Evolutionary conservation across 2,888 invertebrate species (phyloP).

Genomic region (Pristionchus entomophagus): DNA sequence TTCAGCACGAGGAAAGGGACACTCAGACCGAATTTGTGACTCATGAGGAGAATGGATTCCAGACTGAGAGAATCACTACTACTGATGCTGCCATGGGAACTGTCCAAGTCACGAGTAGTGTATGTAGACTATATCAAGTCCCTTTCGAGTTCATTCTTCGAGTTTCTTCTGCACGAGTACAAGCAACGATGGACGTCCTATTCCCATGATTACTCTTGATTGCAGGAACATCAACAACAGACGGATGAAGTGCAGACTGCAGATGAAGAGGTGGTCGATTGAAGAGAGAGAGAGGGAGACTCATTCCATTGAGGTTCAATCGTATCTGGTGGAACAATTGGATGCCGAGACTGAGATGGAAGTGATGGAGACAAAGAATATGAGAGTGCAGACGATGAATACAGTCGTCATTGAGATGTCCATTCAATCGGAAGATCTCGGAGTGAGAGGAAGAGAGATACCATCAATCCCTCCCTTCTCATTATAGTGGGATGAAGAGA

Average conservation of each 20-base stretch:
- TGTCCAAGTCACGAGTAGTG: background rate
- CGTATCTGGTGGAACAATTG: constrained; percentile 61
- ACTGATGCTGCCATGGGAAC: background rate
- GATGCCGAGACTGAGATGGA: constrained; percentile 70
- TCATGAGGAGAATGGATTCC: constrained; percentile 44
- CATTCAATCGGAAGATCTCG: constrained; percentile 68
- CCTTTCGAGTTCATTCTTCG: too few relatives aligned
- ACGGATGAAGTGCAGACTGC: constrained; percentile 63
- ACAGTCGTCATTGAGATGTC: constrained; percentile 65
- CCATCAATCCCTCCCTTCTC: background rate
- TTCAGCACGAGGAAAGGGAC: constrained; percentile 26
- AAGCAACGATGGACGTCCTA: background rate
- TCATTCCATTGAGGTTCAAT: constrained; percentile 60
- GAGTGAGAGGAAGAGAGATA: background rate
- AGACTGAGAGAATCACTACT: background rate
- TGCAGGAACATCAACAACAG: constrained; percentile 66
- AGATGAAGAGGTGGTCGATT: constrained; percentile 64
- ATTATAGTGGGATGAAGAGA: constrained; percentile 46
- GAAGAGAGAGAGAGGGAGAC: too few relatives aligned
- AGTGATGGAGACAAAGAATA: constrained; percentile 66
- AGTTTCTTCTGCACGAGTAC: background rate
- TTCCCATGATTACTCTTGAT: background rate
- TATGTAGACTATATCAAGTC: background rate
- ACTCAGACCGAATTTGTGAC: constrained; percentile 43
- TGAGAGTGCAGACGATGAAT: constrained; percentile 69